Conservation (phyloP, 2,888 invertebrate species). For the Ophraella communa region DNA sequence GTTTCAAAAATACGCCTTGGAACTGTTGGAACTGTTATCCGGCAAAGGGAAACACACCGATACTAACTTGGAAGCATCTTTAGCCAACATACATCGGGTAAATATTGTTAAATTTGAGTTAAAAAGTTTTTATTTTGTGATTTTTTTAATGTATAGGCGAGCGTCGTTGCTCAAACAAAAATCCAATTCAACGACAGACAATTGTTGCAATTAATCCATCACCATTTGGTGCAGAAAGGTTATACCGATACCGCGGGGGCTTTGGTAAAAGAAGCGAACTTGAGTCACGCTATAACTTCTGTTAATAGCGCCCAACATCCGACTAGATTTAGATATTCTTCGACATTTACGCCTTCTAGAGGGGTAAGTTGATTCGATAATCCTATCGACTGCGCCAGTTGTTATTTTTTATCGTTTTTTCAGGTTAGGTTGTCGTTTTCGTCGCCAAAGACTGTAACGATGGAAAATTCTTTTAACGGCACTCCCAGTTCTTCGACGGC, state of each 20-base stretch:
- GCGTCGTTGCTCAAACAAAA: slow-evolving; percentile 94
- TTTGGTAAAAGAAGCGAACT: slow-evolving; percentile 78
- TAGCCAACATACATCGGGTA: slow-evolving; percentile 88
- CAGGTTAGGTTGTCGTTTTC: slow-evolving; percentile 45
- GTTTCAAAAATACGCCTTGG: slow-evolving; percentile 93
- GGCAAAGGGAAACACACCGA: slow-evolving; percentile 85
- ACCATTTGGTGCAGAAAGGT: slow-evolving; percentile 82
- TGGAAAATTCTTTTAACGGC: slow-evolving; percentile 13
- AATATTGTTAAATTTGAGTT: slow-evolving; percentile 36
- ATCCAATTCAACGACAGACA: slow-evolving; percentile 95
- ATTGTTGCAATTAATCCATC: slow-evolving; percentile 87
- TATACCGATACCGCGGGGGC: slow-evolving; percentile 74
- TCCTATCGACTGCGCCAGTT: not conserved
- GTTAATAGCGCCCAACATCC: slow-evolving; percentile 53
- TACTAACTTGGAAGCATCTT: slow-evolving; percentile 82
- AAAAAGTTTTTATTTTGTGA: not conserved
- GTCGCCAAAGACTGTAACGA: slow-evolving; percentile 35
- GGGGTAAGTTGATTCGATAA: slow-evolving; percentile 50
- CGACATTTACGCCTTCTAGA: slow-evolving; percentile 63
- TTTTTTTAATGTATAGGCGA: slow-evolving; percentile 66
- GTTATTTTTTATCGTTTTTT: slow-evolving; percentile 6
- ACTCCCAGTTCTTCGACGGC: slow-evolving; percentile 28
- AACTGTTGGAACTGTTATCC: slow-evolving; percentile 87
- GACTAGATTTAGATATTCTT: slow-evolving; percentile 59
- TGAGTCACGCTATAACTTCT: slow-evolving; percentile 65